These are phyloP conservation scores for Neopelma chrysocephalum DNA, from an alignment of 2,797 vertebrate species.

Conservation along the genomic window DNA sequence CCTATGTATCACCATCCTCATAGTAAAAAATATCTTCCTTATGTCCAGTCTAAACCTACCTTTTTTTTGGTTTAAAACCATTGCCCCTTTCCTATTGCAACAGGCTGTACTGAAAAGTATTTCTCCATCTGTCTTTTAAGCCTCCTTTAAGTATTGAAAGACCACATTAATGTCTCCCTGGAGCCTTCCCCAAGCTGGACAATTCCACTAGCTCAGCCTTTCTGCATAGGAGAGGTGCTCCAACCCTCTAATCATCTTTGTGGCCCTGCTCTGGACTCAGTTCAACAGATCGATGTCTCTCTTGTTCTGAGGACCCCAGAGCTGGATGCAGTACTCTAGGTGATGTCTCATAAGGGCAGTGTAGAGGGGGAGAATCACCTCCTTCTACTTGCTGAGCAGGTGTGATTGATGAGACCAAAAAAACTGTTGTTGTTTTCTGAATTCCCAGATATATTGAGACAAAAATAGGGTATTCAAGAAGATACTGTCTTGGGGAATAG, in stretches of 20 bases:
- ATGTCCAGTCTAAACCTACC: background rate
- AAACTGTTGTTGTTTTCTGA: background rate
- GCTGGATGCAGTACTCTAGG: background rate
- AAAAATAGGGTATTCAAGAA: background rate
- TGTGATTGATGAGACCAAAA: background rate
- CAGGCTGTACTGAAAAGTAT: background rate
- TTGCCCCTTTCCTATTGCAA: background rate
- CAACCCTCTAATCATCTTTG: no score
- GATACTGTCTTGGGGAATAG: background rate
- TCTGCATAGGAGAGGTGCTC: background rate
- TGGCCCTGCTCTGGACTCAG: fast-evolving
- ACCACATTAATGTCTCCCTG: background rate
- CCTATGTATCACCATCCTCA: background rate
- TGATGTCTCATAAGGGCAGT: background rate
- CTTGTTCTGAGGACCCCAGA: background rate
- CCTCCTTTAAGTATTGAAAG: background rate
- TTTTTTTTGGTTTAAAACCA: background rate
- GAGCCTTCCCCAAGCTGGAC: background rate
- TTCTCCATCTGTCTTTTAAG: background rate
- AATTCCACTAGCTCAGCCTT: background rate
- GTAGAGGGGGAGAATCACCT: background rate
- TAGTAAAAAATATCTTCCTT: background rate
- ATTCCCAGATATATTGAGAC: background rate
- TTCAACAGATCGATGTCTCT: background rate
- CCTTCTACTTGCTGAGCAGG: background rate